Conservation (phyloP, 2,797 vertebrate genomes). For the Liparis tanakae region DNA sequence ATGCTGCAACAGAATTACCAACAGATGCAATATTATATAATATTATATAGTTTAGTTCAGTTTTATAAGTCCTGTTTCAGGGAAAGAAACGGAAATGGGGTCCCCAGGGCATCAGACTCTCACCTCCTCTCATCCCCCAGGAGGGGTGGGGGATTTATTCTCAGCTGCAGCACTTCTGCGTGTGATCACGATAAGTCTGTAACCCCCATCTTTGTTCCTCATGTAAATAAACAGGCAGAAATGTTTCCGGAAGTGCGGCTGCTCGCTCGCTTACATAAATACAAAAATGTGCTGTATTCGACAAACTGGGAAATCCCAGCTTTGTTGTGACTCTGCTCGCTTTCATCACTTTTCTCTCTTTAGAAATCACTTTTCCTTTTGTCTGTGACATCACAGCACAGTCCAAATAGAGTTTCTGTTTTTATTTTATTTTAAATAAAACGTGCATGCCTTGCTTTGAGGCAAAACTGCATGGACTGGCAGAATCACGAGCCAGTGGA, state of each 20-base stretch:
- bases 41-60: slow-evolving; percentile 31
- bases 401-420: slow-evolving; percentile 16
- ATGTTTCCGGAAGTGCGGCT: slow-evolving; percentile 10
- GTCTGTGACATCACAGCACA: slow-evolving; percentile 10
- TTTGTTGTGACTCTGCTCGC: slow-evolving; percentile 31
- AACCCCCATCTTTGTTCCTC: slow-evolving; percentile 55
- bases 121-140: slow-evolving; percentile 44
- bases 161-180: slow-evolving; percentile 43
- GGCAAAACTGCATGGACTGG: slow-evolving; percentile 33
- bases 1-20: slow-evolving; percentile 27
- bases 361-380: slow-evolving; percentile 1
- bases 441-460: slow-evolving; percentile 31
- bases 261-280: slow-evolving; percentile 25
- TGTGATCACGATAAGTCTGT: slow-evolving; percentile 62
- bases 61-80: slow-evolving; percentile 36
- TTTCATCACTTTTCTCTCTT: slow-evolving; percentile 26
- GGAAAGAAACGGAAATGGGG: slow-evolving; percentile 49
- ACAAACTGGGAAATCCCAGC: slow-evolving; percentile 34
- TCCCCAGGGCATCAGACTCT: slow-evolving; percentile 48
- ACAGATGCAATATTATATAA: slow-evolving; percentile 28
- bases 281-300: slow-evolving; percentile 32
- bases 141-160: slow-evolving; percentile 57
- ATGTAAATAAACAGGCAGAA: slow-evolving; percentile 53
- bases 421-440: slow-evolving; percentile 14
- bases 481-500: slow-evolving; percentile 24